These are phyloP conservation scores for Chrysotoxum bicinctum DNA, from an alignment of 2,888 invertebrate genomes.

Conservation along the genomic window DNA sequence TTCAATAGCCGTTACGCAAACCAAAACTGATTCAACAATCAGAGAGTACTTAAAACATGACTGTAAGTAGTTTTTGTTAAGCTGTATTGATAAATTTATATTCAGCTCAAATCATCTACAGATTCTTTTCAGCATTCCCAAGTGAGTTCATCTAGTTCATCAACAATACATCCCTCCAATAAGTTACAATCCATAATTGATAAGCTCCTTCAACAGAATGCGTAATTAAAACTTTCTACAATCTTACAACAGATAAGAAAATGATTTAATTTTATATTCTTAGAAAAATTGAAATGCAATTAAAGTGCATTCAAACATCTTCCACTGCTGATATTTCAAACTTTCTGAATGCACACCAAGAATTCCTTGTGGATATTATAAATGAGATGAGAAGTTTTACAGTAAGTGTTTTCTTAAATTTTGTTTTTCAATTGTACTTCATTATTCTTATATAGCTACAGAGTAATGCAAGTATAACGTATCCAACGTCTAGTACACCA, in stretches of 20 bases:
- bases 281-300: slow-evolving; percentile 78
- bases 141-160: slow-evolving; percentile 74
- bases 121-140: slow-evolving; percentile 73
- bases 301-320: slow-evolving; percentile 76
- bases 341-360: slow-evolving; percentile 79
- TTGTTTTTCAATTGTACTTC: slow-evolving; percentile 32
- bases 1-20: slow-evolving; percentile 38
- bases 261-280: slow-evolving; percentile 23
- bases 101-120: background rate
- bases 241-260: slow-evolving; percentile 16
- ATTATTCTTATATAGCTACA: slow-evolving; percentile 33
- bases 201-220: slow-evolving; percentile 77
- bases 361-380: slow-evolving; percentile 78
- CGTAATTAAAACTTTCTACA: slow-evolving; percentile 74
- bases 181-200: slow-evolving; percentile 79
- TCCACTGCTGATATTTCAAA: slow-evolving; percentile 77
- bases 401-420: slow-evolving; percentile 74
- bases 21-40: slow-evolving; percentile 40
- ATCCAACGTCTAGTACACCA: slow-evolving; percentile 79
- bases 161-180: slow-evolving; percentile 75
- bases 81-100: background rate
- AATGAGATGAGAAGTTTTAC: slow-evolving; percentile 79
- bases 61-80: slow-evolving; percentile 36
- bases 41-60: slow-evolving; percentile 42
- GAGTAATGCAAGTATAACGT: slow-evolving; percentile 49